Percentiles rank a stretch among this genome's conserved stretches.
Evolutionary conservation across 53 echinoderm and acorn worm species (phyloP).

Genomic region (Echinometra lucunter): DNA sequence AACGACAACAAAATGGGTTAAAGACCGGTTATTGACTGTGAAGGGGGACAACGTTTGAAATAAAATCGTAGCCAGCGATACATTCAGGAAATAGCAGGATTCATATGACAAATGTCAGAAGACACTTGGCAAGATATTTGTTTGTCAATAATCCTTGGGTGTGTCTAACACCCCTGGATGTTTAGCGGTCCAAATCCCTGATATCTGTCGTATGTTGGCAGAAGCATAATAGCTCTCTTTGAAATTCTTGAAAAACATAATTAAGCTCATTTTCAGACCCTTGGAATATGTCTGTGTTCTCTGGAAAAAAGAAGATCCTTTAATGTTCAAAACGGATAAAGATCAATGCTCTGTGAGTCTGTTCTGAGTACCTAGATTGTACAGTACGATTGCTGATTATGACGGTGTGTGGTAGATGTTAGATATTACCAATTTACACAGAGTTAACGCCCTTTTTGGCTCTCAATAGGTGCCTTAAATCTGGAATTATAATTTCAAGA

Average conservation of each 20-base stretch:
- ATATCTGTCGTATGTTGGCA: slow-evolving; percentile 12
- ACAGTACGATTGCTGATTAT: not conserved
- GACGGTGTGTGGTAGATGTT: not conserved
- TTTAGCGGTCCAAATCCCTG: not conserved
- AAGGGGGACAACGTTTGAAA: not conserved
- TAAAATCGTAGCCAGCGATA: not conserved
- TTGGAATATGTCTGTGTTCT: not conserved
- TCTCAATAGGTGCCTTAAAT: not conserved
- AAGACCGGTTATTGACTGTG: not conserved
- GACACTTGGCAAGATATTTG: slow-evolving; percentile 36
- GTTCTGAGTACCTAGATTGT: no score
- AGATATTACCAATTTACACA: not conserved
- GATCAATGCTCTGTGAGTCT: not conserved
- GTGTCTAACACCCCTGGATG: not conserved
- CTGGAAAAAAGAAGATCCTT: no score
- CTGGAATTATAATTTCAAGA: not conserved
- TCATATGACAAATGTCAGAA: not conserved
- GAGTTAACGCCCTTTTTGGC: not conserved
- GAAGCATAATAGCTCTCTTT: not conserved
- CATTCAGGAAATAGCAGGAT: not conserved
- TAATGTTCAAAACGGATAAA: not conserved
- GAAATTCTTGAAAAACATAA: not conserved
- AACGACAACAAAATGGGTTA: not conserved
- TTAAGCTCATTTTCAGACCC: not conserved
- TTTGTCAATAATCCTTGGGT: slow-evolving; percentile 12